A percentile compares a stretch with the other conserved stretches of the same genome.
Conservation (phyloP, 1,140 invertebrate genomes). For the Trachelipus rathkii region DNA sequence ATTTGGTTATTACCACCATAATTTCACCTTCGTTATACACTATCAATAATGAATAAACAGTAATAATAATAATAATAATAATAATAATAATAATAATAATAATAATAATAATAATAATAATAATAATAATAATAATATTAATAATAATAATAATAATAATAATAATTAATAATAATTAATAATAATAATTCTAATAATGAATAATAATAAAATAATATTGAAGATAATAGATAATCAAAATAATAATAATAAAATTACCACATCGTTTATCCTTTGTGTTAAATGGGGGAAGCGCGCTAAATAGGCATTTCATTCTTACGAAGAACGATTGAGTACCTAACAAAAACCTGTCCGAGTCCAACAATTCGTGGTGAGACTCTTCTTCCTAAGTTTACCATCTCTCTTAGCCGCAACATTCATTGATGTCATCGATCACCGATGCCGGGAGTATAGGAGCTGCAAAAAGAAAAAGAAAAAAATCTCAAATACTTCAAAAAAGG, state of each 20-base stretch:
- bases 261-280: slow-evolving; percentile 62
- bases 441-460: slow-evolving; percentile 40
- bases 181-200: too few relatives aligned
- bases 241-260: slow-evolving; percentile 14
- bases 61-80: too few relatives aligned
- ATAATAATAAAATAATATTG: too few relatives aligned
- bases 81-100: too few relatives aligned
- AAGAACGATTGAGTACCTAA: slow-evolving; percentile 93
- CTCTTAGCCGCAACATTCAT: slow-evolving; percentile 99
- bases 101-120: too few relatives aligned
- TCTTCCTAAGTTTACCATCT: slow-evolving; percentile 94
- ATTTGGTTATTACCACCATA: too few relatives aligned
- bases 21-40: too few relatives aligned
- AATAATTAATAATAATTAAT: too few relatives aligned
- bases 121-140: too few relatives aligned
- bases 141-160: too few relatives aligned
- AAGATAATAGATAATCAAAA: too few relatives aligned
- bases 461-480: slow-evolving; percentile 6
- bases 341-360: slow-evolving; percentile 90
- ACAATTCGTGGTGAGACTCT: slow-evolving; percentile 91
- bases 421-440: slow-evolving; percentile 81
- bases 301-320: slow-evolving; percentile 92
- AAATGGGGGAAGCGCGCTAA: slow-evolving; percentile 72
- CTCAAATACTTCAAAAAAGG: neutral
- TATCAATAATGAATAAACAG: too few relatives aligned